Evolutionary conservation across 2,888 invertebrate genomes (phyloP).

Genomic region (Apodemia duryi): DNA sequence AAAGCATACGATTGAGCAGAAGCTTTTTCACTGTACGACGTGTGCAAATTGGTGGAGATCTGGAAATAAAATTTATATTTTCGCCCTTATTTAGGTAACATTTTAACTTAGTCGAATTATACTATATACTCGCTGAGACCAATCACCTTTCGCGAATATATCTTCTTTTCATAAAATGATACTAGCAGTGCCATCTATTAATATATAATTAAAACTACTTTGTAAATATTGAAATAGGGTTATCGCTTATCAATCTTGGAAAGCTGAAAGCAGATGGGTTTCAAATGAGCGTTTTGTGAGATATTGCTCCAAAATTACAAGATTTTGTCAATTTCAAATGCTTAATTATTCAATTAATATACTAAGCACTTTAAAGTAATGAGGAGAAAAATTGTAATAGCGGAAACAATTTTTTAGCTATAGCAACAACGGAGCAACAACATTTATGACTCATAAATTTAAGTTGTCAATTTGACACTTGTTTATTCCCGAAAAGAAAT

Average conservation of each 20-base stretch:
- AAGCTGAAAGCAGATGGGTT: background rate
- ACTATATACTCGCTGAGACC: conserved; percentile 42
- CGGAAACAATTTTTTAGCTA: background rate
- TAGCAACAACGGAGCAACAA: background rate
- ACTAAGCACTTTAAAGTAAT: too few species aligned
- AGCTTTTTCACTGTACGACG: conserved; percentile 33
- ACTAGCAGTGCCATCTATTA: conserved; percentile 31
- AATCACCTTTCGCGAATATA: conserved; percentile 43
- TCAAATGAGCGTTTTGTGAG: background rate
- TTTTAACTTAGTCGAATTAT: conserved; percentile 53
- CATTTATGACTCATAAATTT: background rate
- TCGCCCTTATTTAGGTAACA: conserved; percentile 50
- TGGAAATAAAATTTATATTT: conserved; percentile 46
- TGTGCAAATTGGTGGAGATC: conserved; percentile 41
- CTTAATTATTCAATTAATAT: too few species aligned
- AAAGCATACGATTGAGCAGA: conserved; percentile 27
- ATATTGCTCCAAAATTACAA: too few species aligned
- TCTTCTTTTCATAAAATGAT: conserved; percentile 25
- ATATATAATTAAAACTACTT: background rate
- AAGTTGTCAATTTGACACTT: conserved; percentile 33
- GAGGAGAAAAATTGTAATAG: background rate
- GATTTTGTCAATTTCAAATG: too few species aligned
- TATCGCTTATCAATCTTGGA: background rate
- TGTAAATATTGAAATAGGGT: background rate
- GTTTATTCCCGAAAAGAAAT: conserved; percentile 48